Percentiles rank a stretch among this genome's conserved stretches.
These are phyloP conservation scores for Enteromius mattozi DNA, from an alignment of 2,797 vertebrate species.

Conservation along the genomic window DNA sequence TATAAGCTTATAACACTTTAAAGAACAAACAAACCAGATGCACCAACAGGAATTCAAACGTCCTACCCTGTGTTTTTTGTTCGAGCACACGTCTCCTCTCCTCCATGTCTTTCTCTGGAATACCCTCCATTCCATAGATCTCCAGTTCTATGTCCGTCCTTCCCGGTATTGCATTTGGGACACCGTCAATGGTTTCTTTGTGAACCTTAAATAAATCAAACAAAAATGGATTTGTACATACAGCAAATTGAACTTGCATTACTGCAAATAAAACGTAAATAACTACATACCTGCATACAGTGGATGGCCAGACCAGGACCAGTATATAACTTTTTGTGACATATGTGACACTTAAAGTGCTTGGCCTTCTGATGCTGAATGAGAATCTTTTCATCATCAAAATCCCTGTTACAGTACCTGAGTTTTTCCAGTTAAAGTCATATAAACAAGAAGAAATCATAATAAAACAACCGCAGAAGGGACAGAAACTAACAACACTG, in stretches of 20 bases:
- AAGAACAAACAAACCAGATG: too few relatives aligned
- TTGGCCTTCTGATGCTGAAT: constrained; percentile 99
- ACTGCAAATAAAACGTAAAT: not conserved
- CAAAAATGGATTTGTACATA: not conserved
- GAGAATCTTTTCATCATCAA: constrained; percentile 98
- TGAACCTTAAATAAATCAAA: constrained; percentile 82
- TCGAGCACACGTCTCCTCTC: constrained; percentile 92
- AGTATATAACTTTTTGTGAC: constrained; percentile 97
- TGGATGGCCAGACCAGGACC: constrained; percentile 97
- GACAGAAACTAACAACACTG: not conserved
- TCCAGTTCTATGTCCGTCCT: constrained; percentile 97
- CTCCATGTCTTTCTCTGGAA: constrained; percentile 98
- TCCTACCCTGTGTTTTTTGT: constrained; percentile 94
- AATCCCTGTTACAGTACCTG: constrained; percentile 98
- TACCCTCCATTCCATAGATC: constrained; percentile 99
- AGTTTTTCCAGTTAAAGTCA: constrained; percentile 16
- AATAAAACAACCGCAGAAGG: not conserved
- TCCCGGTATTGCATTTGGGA: constrained; percentile 97
- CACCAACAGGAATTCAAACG: not conserved
- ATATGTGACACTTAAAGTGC: constrained; percentile 99
- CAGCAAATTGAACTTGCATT: not conserved
- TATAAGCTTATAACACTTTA: too few relatives aligned
- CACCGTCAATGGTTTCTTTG: constrained; percentile 98
- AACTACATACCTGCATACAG: constrained; percentile 92
- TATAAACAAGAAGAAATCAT: not conserved